Evolutionary conservation across 2,113 vertebrate genomes (phyloP), one percentile per base, ranked within the genome.

Genomic region (Trinectes maculatus): DNA sequence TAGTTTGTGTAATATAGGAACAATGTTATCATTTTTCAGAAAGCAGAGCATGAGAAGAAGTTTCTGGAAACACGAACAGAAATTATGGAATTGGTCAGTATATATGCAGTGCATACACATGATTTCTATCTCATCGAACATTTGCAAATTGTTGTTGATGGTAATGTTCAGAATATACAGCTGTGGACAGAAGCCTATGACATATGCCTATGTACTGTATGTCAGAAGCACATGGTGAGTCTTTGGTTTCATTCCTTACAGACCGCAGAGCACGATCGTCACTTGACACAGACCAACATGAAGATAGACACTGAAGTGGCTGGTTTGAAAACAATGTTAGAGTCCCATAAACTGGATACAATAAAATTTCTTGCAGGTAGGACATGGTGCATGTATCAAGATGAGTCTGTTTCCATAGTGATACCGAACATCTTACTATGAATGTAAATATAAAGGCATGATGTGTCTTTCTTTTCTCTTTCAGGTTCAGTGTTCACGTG

Each of bases 291-390:
- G 53, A 95, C 94, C 1, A 94, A 96, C 83, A 93, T 96, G 87
- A 99, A 98, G 86, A 96, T 98, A 57, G 96, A 99, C 76, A 98
- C 97, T 0, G 97, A 99, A 86, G 94, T 98, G 29, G 95, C 98
- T 0, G 98, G 98, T 56, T 87, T 99, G 75, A 99, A 98, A 93
- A 99, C 96, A 52, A 94, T 99, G 95, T 91, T 98, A 0, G 96
- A 97, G 80, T 93, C 96, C 0, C 95, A 99, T 88, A 99, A 99
- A 90, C 94, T 99, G 40, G 98, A 99, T 66, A 96, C 95, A 1
- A 98, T 99, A 71, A 99, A 99, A 83, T 99, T 98, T 71, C 91
- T 99, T 47, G 97, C 97, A 94, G 98, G 98, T 99, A 88, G 89
- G 61, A 53, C n/a, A n/a, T 33, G 4, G 18, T n/a, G 16, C 13